phyloP scores from a whole-genome alignment of 1,140 invertebrate species.

The Drosophila pseudoobscura region DNA sequence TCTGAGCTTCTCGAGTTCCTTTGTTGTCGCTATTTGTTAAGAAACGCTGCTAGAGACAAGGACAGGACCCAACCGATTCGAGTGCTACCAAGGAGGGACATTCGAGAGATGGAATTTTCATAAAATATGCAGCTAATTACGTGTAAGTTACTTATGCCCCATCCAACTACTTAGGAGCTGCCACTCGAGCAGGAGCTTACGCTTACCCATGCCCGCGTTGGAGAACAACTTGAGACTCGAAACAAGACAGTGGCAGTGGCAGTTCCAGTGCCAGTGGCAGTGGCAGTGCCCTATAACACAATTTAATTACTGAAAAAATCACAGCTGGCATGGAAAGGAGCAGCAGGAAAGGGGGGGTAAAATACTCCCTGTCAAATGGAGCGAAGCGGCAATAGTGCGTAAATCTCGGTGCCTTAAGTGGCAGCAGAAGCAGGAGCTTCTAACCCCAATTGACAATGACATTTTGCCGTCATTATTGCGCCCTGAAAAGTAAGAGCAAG shows the following conservation, averaged over 20 bases:
- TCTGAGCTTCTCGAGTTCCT: slow-evolving; percentile 19
- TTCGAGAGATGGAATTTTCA: slow-evolving; percentile 46
- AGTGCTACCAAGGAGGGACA: slow-evolving; percentile 4
- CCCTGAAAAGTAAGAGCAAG: slow-evolving; percentile 7
- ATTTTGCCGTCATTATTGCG: slow-evolving; percentile 70
- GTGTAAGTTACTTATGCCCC: slow-evolving; percentile 60
- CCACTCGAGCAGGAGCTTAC: slow-evolving; percentile 1
- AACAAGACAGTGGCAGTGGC: slow-evolving; percentile 29
- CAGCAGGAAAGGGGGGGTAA: neutral
- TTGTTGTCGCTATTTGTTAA: slow-evolving; percentile 37
- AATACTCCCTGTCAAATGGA: slow-evolving; percentile 51
- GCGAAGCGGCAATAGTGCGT: slow-evolving; percentile 68
- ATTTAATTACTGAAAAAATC: slow-evolving; percentile 80
- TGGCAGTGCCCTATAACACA: slow-evolving; percentile 53
- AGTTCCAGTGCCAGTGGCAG: slow-evolving; percentile 35
- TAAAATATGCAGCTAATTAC: slow-evolving; percentile 78
- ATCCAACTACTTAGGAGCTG: slow-evolving; percentile 26
- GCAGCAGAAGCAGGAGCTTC: slow-evolving; percentile 32
- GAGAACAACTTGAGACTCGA: neutral
- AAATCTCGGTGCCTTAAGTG: slow-evolving; percentile 72
- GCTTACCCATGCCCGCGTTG: neutral
- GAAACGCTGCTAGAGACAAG: neutral
- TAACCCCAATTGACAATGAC: slow-evolving; percentile 79
- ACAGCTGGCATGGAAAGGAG: slow-evolving; percentile 40
- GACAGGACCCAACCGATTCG: neutral